Evolutionary conservation across 1,140 invertebrate genomes (phyloP), one percentile per base, ranked within the genome.

Genomic region (Musca domestica): DNA sequence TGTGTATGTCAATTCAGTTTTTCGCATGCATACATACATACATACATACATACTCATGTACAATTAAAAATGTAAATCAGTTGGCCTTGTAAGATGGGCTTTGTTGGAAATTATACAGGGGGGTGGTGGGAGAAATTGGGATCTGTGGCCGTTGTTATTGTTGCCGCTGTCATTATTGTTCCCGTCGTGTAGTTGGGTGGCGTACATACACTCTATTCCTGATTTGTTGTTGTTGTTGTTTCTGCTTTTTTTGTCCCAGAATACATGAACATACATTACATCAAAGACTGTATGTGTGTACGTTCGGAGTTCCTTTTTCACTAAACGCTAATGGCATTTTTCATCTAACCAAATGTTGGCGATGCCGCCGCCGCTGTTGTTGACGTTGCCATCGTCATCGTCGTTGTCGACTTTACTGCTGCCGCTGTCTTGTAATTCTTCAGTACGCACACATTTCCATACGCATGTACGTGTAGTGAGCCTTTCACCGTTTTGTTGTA

Each of bases 31-130:
- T 41, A 41, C 27, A 30, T n/a, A n/a, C 27, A 30, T 30, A 4
- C 27, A 30, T 4, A 9, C 9, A 30, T 30, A 30, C 9, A 30
- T 30, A 30, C 9, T 4, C 61, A 69, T 71, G 68, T 68, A 71
- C 67, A 71, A 71, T 71, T 71, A 71, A 71, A 71, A 71, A 71
- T 71, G 70, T 68, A 71, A 71, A 71, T 71, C 70, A 71, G 70
- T 68, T 67, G 70, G 68, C 69, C 66, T 70, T 67, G 69, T 67
- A 58, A 20, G 19, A 46, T 69, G 65, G 66, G 46, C 41, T 67
- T 20, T 27, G 34, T 25, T 34, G 3, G 22, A 64, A 58, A 15
- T 20, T 51, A 20, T 58, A 23, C 23, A 30, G 41, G 4, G 52
- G 17, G 14, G 58, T 27, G 10, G 51, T 22, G 23, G 66, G 34